phyloP scores from a whole-genome alignment of 2,797 vertebrate genomes.

The Sebastolobus alascanus region DNA sequence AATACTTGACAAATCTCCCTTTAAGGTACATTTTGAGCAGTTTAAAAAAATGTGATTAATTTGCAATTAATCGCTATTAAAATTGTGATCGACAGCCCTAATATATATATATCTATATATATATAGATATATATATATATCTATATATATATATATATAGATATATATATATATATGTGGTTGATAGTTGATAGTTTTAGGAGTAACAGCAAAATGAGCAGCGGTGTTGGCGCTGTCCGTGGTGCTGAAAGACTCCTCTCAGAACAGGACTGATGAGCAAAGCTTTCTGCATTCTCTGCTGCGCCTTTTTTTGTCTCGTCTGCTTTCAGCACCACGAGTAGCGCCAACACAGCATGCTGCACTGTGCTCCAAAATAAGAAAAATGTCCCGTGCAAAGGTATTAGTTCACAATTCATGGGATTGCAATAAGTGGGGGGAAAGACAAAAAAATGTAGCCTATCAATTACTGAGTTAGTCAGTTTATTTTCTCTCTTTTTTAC shows the following conservation, averaged over 20 bases:
- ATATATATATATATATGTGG: background rate
- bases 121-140: too few relatives aligned
- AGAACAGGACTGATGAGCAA: background rate
- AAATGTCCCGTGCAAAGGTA: background rate
- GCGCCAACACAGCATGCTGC: background rate
- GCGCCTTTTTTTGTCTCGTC: background rate
- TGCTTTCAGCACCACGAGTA: conserved; percentile 6
- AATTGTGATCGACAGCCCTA: too few relatives aligned
- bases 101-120: too few relatives aligned
- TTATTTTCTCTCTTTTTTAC: too few relatives aligned
- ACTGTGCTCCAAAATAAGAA: background rate
- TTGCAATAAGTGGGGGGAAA: background rate
- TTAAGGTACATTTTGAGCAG: too few relatives aligned
- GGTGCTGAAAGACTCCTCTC: background rate
- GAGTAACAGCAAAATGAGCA: background rate
- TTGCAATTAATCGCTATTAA: too few relatives aligned
- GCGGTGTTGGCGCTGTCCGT: background rate
- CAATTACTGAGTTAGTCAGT: background rate
- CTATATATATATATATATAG: too few relatives aligned
- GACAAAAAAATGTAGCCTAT: background rate
- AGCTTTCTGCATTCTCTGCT: background rate
- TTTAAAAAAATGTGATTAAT: too few relatives aligned
- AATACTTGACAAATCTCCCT: too few relatives aligned
- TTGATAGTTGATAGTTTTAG: background rate
- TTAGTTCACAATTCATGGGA: background rate